Evolutionary conservation across 2,888 invertebrate species (phyloP), one percentile per base, ranked within the genome.

Genomic region (Petrolisthes manimaculis): DNA sequence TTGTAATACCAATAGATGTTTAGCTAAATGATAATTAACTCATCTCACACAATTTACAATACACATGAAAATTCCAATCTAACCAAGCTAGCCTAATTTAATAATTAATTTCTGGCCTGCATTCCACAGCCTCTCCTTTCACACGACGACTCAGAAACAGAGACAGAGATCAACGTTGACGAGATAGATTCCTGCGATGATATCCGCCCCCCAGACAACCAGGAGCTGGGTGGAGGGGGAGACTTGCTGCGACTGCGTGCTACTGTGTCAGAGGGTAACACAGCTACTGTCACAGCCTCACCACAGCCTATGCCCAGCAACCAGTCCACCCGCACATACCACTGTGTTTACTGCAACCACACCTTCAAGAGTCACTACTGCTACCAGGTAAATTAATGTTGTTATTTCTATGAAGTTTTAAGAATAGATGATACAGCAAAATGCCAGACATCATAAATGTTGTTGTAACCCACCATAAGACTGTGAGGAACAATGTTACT

Each of bases 281-380:
- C 79, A 84, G 5, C 54, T 53, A 71, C 18, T 6, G 6, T 21
- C 14, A 71, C 21, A 18, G 21, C 21, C 4, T 4, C 71, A n/a
- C 71, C 89, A 1, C 89, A 85, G 0, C 86, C 89, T 0, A 56
- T 77, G 5, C 86, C 85, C 8, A 82, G 78, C 71, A 89, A 79
- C 83, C 78, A 69, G n/a, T 67, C 92, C 61, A 88, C 67, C 91
- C 90, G 84, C 37, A 92, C 94, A 51, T 96, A 95, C 92, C 95
- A 95, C 0, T 96, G 96, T 92, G 94, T 95, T 21, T 96, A 96
- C 92, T 96, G 96, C 93, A 95, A 95, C 90, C 96, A 96, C 93
- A 95, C 95, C 9, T 96, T 97, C 93, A 96, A 96, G 93, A 97
- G 97, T 92, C 95, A 96, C 92, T 97, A 97, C 93, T 96, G 97